Evolutionary conservation across 2,888 invertebrate species (phyloP).

Genomic region (Lithophane leautieri): DNA sequence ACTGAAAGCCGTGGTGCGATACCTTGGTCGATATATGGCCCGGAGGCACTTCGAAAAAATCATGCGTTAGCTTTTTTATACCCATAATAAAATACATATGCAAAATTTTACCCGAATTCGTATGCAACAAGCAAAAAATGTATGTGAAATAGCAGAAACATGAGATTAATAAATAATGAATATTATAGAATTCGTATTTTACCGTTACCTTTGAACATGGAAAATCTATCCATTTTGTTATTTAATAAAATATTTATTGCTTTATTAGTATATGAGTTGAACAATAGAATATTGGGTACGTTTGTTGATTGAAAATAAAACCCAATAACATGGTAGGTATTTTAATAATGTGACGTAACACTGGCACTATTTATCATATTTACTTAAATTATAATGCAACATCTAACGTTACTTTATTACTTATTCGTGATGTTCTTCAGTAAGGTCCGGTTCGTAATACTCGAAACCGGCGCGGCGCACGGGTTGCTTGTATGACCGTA

Average conservation of each 20-base stretch:
- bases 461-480: neutral
- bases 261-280: neutral
- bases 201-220: neutral
- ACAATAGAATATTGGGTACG: neutral
- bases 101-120: constrained; percentile 5
- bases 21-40: constrained; percentile 33
- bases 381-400: neutral
- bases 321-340: neutral
- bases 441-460: neutral
- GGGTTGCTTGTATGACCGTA: neutral
- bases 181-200: constrained; percentile 1
- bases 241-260: neutral
- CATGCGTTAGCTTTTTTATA: constrained; percentile 35
- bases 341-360: neutral
- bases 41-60: constrained; percentile 23
- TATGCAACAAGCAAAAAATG: constrained; percentile 6
- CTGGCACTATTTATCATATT: neutral
- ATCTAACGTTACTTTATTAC: too few relatives aligned
- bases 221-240: neutral
- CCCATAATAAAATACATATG: constrained; percentile 28
- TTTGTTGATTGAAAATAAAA: neutral
- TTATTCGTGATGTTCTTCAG: neutral
- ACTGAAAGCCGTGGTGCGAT: constrained; percentile 14
- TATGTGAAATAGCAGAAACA: neutral
- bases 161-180: neutral